A percentile compares a stretch with the other conserved stretches of the same genome.
Evolutionary conservation across 2,113 vertebrate species (phyloP).

Genomic region (Megaleporinus macrocephalus): DNA sequence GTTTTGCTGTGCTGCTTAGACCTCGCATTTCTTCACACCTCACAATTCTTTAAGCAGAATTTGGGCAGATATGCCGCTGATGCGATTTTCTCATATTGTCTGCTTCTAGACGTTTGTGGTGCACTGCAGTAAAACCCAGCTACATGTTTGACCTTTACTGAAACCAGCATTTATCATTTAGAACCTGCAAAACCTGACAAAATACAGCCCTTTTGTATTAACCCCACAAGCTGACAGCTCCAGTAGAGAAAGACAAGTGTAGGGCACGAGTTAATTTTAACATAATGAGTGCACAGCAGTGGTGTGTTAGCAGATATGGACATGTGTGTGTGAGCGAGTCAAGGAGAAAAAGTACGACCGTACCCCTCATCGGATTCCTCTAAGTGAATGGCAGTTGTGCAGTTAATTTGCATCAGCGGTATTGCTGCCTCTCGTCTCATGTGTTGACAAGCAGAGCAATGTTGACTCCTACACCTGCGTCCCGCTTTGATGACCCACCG

Average conservation of each 20-base stretch:
- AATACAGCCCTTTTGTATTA: neutral
- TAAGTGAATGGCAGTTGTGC: conserved; percentile 30
- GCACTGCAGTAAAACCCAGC: conserved; percentile 17
- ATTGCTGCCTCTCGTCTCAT: conserved; percentile 35
- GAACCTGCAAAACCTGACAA: neutral
- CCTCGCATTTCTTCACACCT: neutral
- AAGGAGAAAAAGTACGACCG: conserved; percentile 14
- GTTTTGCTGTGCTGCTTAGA: conserved; percentile 4
- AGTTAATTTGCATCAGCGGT: conserved; percentile 62
- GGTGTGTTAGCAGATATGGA: conserved; percentile 6
- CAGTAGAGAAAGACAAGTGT: neutral
- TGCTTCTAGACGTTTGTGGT: neutral
- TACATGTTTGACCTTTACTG: neutral
- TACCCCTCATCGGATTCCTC: neutral
- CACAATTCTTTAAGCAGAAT: neutral
- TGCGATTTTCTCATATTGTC: conserved; percentile 6
- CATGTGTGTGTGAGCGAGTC: neutral
- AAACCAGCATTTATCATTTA: conserved; percentile 1
- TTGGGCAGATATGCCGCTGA: neutral
- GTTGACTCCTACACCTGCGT: conserved; percentile 58
- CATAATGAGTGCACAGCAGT: neutral
- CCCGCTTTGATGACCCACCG: conserved; percentile 56
- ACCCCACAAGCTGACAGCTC: neutral
- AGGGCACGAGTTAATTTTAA: neutral
- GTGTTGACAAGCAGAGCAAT: conserved; percentile 36